These are phyloP conservation scores for Brachionus calyciflorus DNA, from an alignment of 1,140 invertebrate genomes.

Conservation along the genomic window DNA sequence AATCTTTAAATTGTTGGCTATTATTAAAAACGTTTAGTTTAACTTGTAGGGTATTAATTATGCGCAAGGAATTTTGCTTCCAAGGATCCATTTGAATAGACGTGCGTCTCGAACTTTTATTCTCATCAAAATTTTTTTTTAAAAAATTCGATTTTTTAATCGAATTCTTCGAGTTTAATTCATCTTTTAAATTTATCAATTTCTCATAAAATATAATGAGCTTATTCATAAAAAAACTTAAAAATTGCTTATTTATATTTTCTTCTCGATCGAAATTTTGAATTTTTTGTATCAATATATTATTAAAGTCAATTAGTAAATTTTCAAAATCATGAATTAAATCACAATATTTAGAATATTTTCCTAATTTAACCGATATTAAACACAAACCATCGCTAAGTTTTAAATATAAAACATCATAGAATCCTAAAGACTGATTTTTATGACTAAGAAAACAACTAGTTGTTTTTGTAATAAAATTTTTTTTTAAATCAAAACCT, in stretches of 20 bases:
- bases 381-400: slow-evolving; percentile 1
- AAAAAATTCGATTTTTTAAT: no score
- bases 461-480: slow-evolving; percentile 9
- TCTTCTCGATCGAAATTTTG: no score
- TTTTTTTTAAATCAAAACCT: no score
- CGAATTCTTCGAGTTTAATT: not conserved
- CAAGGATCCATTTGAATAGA: no score
- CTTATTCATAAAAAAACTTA: slow-evolving; percentile 41
- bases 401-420: slow-evolving; percentile 39
- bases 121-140: not conserved
- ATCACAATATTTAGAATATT: not conserved
- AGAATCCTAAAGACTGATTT: not conserved
- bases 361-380: slow-evolving; percentile 1
- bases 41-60: not conserved
- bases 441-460: not conserved
- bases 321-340: slow-evolving; percentile 32
- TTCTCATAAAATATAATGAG: slow-evolving; percentile 17
- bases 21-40: slow-evolving; percentile 5
- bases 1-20: slow-evolving; percentile 11
- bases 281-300: not conserved
- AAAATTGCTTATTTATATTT: not conserved
- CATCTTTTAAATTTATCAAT: slow-evolving; percentile 24
- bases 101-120: no score
- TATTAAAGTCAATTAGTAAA: not conserved
- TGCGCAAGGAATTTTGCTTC: not conserved